Evolutionary conservation across 2,888 invertebrate species (phyloP), one percentile per base, ranked within the genome.

Genomic region (Sepiola atlantica): DNA sequence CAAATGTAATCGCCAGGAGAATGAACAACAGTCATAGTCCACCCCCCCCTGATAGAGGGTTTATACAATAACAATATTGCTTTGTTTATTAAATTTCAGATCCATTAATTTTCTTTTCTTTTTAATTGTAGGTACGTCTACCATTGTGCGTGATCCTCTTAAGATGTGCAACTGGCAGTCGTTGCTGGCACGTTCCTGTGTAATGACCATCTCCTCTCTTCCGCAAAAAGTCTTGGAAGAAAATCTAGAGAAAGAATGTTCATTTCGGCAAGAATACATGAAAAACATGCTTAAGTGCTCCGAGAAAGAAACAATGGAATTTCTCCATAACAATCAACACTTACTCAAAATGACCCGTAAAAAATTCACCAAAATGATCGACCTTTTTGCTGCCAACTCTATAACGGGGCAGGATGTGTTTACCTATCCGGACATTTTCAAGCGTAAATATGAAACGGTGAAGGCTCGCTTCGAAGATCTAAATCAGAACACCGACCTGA

Each of bases 401-500:
- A 92, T 92, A 12, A 55, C 16, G 1, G 92, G 16, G 18, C 55
- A 55, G 1, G 92, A 92, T n/a, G 92, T 92, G 28, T 28, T 92
- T 54, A 92, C 92, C 28, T 92, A 54, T 18, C 92, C 92, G 14
- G 54, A 92, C 28, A 55, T 92, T 28, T 92, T 92, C 55, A 92
- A 54, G 32, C 54, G 54, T 55, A 92, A 92, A 28, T 92, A 92
- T 24, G 92, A 92, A 92, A 92, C 92, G 0, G 54, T 92, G 45
- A 55, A 92, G 54, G 18, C 24, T 16, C 45, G 92, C 6, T 28
- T 92, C 28, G 92, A 92, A 10, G 32, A 20, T 28, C 20, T 92
- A 54, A 92, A 54, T 20, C n/a, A n/a, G 16, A 92, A 92, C n/a
- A 92, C 92, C 0, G 92, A 92, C 32, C n/a, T 55, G 32, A 92